Evolutionary conservation across 2,113 vertebrate genomes (phyloP).

Genomic region (Irena cyanogastra): DNA sequence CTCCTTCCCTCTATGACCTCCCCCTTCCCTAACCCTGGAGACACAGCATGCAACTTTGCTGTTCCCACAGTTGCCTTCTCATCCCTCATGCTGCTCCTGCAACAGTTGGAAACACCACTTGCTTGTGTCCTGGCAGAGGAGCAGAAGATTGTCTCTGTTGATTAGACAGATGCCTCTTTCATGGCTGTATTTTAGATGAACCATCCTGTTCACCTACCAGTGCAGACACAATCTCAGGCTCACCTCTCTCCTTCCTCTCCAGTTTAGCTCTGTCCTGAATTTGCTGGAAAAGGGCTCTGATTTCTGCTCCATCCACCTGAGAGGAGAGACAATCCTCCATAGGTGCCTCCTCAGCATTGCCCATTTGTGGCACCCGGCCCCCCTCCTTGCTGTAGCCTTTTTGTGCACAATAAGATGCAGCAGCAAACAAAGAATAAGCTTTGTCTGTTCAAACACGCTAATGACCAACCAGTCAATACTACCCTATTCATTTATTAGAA

Average conservation of each 20-base stretch:
- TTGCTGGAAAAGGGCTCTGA: background rate
- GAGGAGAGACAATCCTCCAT: background rate
- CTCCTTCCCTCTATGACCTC: background rate
- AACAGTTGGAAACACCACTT: background rate
- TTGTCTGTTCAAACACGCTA: slow-evolving; percentile 20
- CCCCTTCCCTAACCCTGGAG: background rate
- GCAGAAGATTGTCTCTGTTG: accelerated
- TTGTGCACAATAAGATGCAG: background rate
- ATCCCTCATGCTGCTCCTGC: background rate
- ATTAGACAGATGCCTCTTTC: background rate
- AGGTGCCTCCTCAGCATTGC: background rate
- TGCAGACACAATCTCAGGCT: background rate
- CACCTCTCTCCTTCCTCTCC: background rate
- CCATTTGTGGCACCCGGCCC: background rate
- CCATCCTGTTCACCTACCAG: background rate
- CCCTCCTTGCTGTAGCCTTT: background rate
- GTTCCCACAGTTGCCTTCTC: background rate
- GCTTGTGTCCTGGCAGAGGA: background rate
- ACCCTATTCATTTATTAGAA: slow-evolving; percentile 58
- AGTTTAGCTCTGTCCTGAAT: background rate
- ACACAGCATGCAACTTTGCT: background rate
- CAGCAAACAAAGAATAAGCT: slow-evolving; percentile 9
- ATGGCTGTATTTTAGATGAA: background rate
- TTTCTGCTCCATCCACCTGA: background rate
- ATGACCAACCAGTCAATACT: slow-evolving; percentile 48